Evolutionary conservation across 2,888 invertebrate genomes (phyloP).

Genomic region (Myathropa florea): DNA sequence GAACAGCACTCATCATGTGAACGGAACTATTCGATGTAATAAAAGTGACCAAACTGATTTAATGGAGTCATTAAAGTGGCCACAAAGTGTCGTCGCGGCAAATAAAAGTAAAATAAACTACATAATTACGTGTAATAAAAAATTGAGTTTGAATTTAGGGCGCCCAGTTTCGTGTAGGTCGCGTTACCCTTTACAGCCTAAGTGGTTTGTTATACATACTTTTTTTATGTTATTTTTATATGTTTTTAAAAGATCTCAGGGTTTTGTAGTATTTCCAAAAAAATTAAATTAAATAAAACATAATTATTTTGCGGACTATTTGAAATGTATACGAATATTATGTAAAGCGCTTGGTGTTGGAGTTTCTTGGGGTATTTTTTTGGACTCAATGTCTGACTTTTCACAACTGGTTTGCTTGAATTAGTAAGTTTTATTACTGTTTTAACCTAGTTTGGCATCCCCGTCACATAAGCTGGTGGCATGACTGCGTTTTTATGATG

Average conservation of each 20-base stretch:
- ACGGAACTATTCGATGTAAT: conserved; percentile 36
- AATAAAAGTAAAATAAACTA: conserved; percentile 49
- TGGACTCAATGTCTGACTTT: not conserved
- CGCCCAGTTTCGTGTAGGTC: conserved; percentile 5
- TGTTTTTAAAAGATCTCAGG: not conserved
- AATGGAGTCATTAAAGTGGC: conserved; percentile 44
- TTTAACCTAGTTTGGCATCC: not conserved
- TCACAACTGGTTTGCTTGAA: not conserved
- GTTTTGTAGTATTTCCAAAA: not conserved
- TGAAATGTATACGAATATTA: not conserved
- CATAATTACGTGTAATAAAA: conserved; percentile 47
- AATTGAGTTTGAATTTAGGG: conserved; percentile 48
- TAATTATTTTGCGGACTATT: not conserved
- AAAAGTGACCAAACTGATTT: conserved; percentile 51
- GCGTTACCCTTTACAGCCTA: conserved; percentile 1
- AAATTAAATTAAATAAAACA: not conserved
- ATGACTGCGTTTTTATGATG: not conserved
- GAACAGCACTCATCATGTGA: not conserved
- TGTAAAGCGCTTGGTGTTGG: not conserved
- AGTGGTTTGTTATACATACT: not conserved
- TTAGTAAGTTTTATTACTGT: not conserved
- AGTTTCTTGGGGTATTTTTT: not conserved
- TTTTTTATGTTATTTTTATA: conserved; percentile 14
- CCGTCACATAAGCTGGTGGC: not conserved
- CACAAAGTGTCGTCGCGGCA: conserved; percentile 37